These are phyloP conservation scores for Drosophila algonquin DNA, from an alignment of 2,888 invertebrate genomes.

Conservation along the genomic window DNA sequence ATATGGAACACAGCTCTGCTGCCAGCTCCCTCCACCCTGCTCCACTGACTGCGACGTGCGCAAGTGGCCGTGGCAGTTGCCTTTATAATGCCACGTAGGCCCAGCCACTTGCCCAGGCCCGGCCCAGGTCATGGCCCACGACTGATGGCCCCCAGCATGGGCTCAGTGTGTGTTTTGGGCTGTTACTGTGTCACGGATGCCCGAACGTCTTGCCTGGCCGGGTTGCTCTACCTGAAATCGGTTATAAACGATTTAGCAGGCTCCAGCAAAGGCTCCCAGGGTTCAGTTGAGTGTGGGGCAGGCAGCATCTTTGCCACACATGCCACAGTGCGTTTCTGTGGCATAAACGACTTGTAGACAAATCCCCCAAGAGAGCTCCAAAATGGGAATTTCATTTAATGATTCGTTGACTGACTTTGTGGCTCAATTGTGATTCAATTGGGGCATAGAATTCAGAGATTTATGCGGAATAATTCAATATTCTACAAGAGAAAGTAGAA, in stretches of 20 bases:
- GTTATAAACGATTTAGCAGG: slow-evolving; percentile 40
- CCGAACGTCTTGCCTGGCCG: slow-evolving; percentile 54
- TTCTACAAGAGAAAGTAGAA: neutral
- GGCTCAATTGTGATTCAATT: neutral
- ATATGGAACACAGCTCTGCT: neutral
- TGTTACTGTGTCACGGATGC: slow-evolving; percentile 47
- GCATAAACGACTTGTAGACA: neutral
- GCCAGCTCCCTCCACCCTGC: slow-evolving; percentile 35
- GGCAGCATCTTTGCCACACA: slow-evolving; percentile 13
- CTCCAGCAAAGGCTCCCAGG: slow-evolving; percentile 12
- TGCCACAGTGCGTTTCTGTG: slow-evolving; percentile 8
- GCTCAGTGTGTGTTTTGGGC: slow-evolving; percentile 24
- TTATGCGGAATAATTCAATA: neutral
- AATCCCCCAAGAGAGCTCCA: slow-evolving; percentile 9
- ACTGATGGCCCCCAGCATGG: slow-evolving; percentile 29
- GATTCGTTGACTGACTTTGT: slow-evolving; percentile 10
- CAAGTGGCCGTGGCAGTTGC: slow-evolving; percentile 79
- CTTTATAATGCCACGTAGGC: slow-evolving; percentile 78
- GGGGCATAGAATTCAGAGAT: neutral
- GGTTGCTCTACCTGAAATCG: slow-evolving; percentile 41
- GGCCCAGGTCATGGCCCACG: slow-evolving; percentile 1
- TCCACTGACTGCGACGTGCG: slow-evolving; percentile 79
- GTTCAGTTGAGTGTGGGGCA: slow-evolving; percentile 7
- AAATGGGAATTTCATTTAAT: slow-evolving; percentile 16
- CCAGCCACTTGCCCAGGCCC: slow-evolving; percentile 48